phyloP scores from a whole-genome alignment of 1,140 invertebrate genomes.

The Uloborus diversus region DNA sequence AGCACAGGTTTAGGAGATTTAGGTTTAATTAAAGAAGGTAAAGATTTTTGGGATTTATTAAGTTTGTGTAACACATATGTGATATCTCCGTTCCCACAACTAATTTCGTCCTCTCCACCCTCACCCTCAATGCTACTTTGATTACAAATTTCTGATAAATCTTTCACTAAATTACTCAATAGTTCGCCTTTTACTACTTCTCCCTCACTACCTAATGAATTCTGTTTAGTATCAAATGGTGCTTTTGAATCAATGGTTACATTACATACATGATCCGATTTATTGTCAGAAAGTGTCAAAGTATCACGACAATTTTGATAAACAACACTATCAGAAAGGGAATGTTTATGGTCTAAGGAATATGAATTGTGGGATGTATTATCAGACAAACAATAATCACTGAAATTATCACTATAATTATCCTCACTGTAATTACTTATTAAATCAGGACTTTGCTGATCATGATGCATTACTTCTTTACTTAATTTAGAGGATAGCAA shows the following conservation, averaged over 20 bases:
- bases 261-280: constrained; percentile 51
- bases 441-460: constrained; percentile 62
- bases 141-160: constrained; percentile 52
- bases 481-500: constrained; percentile 59
- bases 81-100: constrained; percentile 66
- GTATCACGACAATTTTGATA: constrained; percentile 51
- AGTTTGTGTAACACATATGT: constrained; percentile 66
- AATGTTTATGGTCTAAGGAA: constrained; percentile 61
- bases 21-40: constrained; percentile 9
- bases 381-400: constrained; percentile 59
- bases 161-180: constrained; percentile 42
- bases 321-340: constrained; percentile 54
- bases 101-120: constrained; percentile 55
- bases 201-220: constrained; percentile 53
- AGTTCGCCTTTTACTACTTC: constrained; percentile 55
- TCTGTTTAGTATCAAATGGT: constrained; percentile 56
- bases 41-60: constrained; percentile 42
- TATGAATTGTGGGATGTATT: constrained; percentile 65
- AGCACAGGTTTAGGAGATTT: constrained; percentile 44
- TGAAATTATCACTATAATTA: constrained; percentile 53
- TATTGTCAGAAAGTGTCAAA: constrained; percentile 42
- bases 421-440: constrained; percentile 65
- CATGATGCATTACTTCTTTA: constrained; percentile 56
- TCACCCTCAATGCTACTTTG: constrained; percentile 47
- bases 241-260: constrained; percentile 52